phyloP scores from a whole-genome alignment of 2,797 vertebrate genomes.

The Acestrorhynchus altus region DNA sequence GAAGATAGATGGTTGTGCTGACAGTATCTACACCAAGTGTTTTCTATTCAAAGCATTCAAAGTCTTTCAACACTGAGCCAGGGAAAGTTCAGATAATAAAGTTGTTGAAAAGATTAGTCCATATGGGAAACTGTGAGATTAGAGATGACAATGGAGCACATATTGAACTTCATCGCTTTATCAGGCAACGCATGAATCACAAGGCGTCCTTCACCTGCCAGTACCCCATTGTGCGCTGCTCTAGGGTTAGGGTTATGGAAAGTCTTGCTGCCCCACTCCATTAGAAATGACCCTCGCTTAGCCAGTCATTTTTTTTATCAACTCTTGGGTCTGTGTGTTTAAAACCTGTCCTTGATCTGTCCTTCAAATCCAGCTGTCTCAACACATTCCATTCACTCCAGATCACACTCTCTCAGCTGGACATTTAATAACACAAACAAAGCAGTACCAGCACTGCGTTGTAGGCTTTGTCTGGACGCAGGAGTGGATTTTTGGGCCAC shows the following conservation, averaged over 20 bases:
- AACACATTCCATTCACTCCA: slow-evolving; percentile 48
- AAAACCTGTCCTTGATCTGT: slow-evolving; percentile 35
- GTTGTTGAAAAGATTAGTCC: background rate
- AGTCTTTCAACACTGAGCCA: background rate
- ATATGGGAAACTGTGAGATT: background rate
- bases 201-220: slow-evolving; percentile 3
- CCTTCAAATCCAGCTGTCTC: slow-evolving; percentile 47
- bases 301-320: background rate
- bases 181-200: background rate
- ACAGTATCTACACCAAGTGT: too few relatives aligned
- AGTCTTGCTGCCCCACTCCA: background rate
- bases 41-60: too few relatives aligned
- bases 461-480: background rate
- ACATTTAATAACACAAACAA: slow-evolving; percentile 19
- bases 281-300: background rate
- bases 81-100: background rate
- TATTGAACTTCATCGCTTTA: background rate
- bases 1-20: too few relatives aligned
- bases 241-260: too few relatives aligned
- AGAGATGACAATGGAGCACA: background rate
- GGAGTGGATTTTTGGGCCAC: background rate
- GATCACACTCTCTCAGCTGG: slow-evolving; percentile 4
- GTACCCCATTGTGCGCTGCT: background rate
- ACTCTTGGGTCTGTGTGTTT: slow-evolving; percentile 1
- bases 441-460: background rate